Evolutionary conservation across 2,797 vertebrate species (phyloP).

Genomic region (Notolabrus celidotus): DNA sequence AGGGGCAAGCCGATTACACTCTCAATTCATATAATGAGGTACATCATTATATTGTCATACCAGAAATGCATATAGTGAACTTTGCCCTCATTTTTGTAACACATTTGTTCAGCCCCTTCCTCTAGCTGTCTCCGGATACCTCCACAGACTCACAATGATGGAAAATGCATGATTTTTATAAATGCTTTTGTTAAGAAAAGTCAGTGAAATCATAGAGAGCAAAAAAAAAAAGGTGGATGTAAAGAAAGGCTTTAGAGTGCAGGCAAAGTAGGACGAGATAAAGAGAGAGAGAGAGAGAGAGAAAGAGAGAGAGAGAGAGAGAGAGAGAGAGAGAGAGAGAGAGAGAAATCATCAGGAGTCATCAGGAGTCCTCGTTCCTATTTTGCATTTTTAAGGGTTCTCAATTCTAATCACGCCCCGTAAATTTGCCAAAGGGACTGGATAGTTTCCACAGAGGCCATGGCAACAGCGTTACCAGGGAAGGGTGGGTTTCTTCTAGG

Average conservation of each 20-base stretch:
- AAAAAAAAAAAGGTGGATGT: neutral
- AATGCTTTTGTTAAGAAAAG: constrained; percentile 16
- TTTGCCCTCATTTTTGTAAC: constrained; percentile 26
- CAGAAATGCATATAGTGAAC: constrained; percentile 27
- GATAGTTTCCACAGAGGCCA: constrained; percentile 74
- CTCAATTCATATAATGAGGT: constrained; percentile 14
- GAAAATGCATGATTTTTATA: constrained; percentile 9
- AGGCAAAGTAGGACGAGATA: constrained; percentile 15
- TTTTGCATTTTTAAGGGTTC: constrained; percentile 74
- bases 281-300: too few relatives aligned
- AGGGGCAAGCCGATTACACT: neutral
- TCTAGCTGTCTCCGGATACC: neutral
- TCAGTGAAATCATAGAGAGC: constrained; percentile 23
- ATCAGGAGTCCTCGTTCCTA: constrained; percentile 35
- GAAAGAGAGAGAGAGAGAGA: too few relatives aligned
- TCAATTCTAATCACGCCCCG: constrained; percentile 76
- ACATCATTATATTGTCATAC: constrained; percentile 24
- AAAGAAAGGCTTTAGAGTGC: constrained; percentile 8
- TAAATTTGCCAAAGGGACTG: constrained; percentile 67
- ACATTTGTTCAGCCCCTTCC: constrained; percentile 22
- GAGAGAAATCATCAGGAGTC: neutral
- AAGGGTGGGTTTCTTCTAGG: constrained; percentile 46
- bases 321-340: neutral
- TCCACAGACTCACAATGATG: neutral
- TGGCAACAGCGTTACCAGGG: constrained; percentile 81